Evolutionary conservation across 2,797 vertebrate species (phyloP), one percentile per base, ranked within the genome.

Genomic region (Hylomyscus alleni): DNA sequence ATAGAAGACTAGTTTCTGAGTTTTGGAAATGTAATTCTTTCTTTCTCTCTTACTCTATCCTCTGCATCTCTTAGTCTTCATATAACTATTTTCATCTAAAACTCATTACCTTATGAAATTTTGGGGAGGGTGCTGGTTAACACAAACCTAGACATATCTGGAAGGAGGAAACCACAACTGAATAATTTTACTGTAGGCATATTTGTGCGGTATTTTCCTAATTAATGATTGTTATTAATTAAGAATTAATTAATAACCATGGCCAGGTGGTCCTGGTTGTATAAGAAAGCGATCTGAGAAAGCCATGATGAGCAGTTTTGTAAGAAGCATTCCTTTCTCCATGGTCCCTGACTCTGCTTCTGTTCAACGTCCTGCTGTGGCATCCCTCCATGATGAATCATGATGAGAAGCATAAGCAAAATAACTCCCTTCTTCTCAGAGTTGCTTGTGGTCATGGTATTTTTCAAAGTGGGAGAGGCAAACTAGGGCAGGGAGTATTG

Each of bases 21-120:
- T 52, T 34, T 9, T 62, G n/a, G 31, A 54, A 76, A 40, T 83
- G 3, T 20, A 58, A 12, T 40, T 14, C 78, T 87, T 94, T 69
- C 44, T 72, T 4, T 1, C 37, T 22, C 44, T 72, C 67, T 54
- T 87, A 54, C 22, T 37, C n/a, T 4, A 1, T 9, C 14, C 37
- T 58, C 3, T 94, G 13, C 6, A 81, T 86, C 92, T 95, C 12
- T 95, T 62, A 72, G 19, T 96, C 83, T 94, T 90, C 44, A 83
- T 1, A 24, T 12, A 75, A 31, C 17, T 56, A 58, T 22, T 58
- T 58, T 73, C 10, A 84, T 34, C 15, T n/a, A 6, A 85, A 90
- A 78, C 22, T 88, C 20, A n/a, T 90, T 95, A 69, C 37, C 89
- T 12, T 56, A 22, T 67, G 26, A 96, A 31, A 65, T 75, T 20